Evolutionary conservation across 2,113 vertebrate genomes (phyloP).

Genomic region (Melospiza georgiana): DNA sequence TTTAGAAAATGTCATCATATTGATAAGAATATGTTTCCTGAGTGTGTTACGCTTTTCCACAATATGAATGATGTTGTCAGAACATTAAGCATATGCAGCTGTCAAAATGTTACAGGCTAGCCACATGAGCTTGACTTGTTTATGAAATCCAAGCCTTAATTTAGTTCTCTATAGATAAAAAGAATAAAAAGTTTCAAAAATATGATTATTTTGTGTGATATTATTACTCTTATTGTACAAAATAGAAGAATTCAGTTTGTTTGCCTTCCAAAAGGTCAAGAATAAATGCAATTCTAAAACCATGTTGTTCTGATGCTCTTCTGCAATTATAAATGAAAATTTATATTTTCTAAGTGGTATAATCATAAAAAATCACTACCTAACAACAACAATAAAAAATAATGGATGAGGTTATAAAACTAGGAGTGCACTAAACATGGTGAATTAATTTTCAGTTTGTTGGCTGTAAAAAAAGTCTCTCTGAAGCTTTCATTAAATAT

Average conservation of each 20-base stretch:
- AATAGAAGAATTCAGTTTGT: not conserved
- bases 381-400: slow-evolving; percentile 15
- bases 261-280: not conserved
- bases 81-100: not conserved
- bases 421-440: not conserved
- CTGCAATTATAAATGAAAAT: slow-evolving; percentile 17
- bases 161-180: not conserved
- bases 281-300: not conserved
- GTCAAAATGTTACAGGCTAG: not conserved
- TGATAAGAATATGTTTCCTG: not conserved
- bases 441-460: slow-evolving; percentile 8
- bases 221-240: not conserved
- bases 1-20: not conserved
- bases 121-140: not conserved
- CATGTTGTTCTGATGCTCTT: not conserved
- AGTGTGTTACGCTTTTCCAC: not conserved
- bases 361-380: slow-evolving; percentile 17
- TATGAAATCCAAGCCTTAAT: not conserved
- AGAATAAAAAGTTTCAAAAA: not conserved
- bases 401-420: slow-evolving; percentile 17
- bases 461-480: not conserved
- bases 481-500: not conserved
- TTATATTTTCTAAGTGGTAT: not conserved
- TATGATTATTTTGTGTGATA: not conserved
- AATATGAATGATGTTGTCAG: not conserved